Evolutionary conservation across 2,797 vertebrate genomes (phyloP), one percentile per base, ranked within the genome.

Genomic region (Allobates femoralis): DNA sequence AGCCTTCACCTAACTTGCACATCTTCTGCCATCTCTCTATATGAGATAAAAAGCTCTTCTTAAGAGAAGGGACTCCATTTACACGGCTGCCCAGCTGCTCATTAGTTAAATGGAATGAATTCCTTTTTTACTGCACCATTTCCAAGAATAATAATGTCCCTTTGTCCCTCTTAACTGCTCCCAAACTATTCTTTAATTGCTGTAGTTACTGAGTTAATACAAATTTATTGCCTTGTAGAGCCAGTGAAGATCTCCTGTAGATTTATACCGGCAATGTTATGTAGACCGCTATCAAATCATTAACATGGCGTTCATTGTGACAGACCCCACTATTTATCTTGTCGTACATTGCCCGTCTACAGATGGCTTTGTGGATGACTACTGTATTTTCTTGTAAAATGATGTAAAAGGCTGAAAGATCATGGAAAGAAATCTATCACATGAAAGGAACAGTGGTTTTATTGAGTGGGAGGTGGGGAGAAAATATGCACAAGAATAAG

Each of bases 151-250:
- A 89, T 88, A 93, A 91, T 90, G 89, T 89, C 86, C 92, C 95
- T 97, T 97, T 97, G 95, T 96, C 92, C 94, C 90, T 87, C 94
- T 93, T 95, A 96, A 96, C 96, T 96, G 93, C 96, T 96, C 93
- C 96, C 92, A 95, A 95, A 95, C 95, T 94, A 95, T 95, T 85
- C 81, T 89, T 91, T 94, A 93, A 95, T 94, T 94, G 92, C 91
- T 88, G 94, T 95, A 92, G 96, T 95, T 96, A 96, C 96, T 95
- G 96, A 96, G 96, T 97, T 97, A 96, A 97, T 97, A 96, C 96
- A 96, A 96, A 96, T 97, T 97, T 98, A 97, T 93, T 95, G 92
- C 96, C 92, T 91, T 94, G 94, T 96, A 94, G 94, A 94, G 92
- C 95, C 95, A 95, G 93, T 96, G 95, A 95, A 93, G 93, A 92